These are phyloP conservation scores for Spodoptera frugiperda DNA, from an alignment of 1,140 invertebrate genomes.

Conservation along the genomic window DNA sequence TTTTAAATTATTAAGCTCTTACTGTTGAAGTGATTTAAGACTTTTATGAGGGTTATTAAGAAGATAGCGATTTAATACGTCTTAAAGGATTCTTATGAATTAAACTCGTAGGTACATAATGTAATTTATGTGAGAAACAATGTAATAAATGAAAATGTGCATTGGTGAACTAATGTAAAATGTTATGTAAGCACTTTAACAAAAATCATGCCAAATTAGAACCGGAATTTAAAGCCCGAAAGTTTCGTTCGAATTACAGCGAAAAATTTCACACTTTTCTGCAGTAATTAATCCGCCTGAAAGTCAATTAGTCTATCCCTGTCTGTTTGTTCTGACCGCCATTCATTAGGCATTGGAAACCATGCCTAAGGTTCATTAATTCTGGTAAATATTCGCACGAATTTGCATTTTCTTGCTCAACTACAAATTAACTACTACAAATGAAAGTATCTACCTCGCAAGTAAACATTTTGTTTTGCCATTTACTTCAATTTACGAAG, in stretches of 20 bases:
- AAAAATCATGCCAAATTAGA: not conserved
- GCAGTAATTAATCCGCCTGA: constrained; percentile 12
- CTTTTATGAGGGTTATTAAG: constrained; percentile 3
- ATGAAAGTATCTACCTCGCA: too few relatives aligned
- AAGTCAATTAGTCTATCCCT: constrained; percentile 22
- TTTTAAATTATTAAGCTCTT: not conserved
- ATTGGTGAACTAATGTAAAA: too few relatives aligned
- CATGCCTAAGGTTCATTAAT: not conserved
- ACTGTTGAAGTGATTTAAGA: not conserved
- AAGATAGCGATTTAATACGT: not conserved
- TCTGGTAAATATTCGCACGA: not conserved
- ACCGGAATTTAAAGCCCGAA: not conserved
- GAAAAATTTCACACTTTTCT: constrained; percentile 17
- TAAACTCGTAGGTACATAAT: too few relatives aligned
- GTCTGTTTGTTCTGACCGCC: constrained; percentile 12
- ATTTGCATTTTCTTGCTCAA: not conserved
- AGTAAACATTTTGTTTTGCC: too few relatives aligned
- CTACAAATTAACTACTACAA: not conserved
- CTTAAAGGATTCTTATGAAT: not conserved
- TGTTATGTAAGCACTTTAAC: not conserved
- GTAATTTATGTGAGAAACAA: too few relatives aligned
- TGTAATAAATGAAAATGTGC: too few relatives aligned
- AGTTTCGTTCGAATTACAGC: not conserved
- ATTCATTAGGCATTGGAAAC: constrained; percentile 21
- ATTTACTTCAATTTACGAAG: too few relatives aligned